Evolutionary conservation across 2,113 vertebrate genomes (phyloP).

Genomic region (Otolemur garnettii): DNA sequence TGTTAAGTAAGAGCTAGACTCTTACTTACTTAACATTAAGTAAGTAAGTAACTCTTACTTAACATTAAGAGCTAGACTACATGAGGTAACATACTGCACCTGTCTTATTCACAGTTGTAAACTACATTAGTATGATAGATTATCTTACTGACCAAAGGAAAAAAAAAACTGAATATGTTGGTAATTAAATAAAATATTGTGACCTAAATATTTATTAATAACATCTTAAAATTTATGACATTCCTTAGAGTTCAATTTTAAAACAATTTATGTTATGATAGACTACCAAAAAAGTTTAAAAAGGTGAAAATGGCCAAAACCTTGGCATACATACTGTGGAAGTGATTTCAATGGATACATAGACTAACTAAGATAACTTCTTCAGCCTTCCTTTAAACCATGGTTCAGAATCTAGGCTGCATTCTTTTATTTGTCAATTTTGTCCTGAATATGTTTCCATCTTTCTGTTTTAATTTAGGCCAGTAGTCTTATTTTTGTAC

Average conservation of each 20-base stretch:
- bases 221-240: not conserved
- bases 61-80: not conserved
- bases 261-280: not conserved
- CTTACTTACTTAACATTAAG: no score
- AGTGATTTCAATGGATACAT: not conserved
- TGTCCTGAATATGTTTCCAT: not conserved
- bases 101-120: not conserved
- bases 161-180: not conserved
- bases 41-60: no score
- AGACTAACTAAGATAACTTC: not conserved
- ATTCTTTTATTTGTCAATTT: constrained; percentile 5
- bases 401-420: not conserved
- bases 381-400: not conserved
- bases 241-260: not conserved
- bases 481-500: not conserved
- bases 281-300: not conserved
- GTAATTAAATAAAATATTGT: not conserved
- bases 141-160: not conserved
- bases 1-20: no score
- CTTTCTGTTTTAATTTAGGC: not conserved
- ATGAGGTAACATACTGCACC: not conserved
- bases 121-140: not conserved
- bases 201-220: not conserved
- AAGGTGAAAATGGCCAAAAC: not conserved
- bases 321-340: not conserved